These are phyloP conservation scores for Gastrophryne carolinensis DNA, from an alignment of 2,797 vertebrate genomes.

Conservation along the genomic window DNA sequence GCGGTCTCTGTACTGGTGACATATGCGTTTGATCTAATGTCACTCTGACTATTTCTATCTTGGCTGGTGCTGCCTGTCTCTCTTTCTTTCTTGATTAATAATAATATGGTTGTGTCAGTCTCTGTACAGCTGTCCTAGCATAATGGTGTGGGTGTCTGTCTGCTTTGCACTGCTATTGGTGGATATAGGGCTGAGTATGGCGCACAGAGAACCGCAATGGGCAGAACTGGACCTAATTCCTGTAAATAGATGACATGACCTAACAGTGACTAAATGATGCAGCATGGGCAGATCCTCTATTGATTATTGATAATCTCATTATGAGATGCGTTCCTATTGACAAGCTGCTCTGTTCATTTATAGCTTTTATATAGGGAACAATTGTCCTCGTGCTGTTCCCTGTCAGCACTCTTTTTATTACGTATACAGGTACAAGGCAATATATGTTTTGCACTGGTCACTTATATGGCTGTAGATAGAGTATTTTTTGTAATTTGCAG, in stretches of 20 bases:
- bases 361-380: conserved; percentile 23
- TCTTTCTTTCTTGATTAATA: too few relatives aligned
- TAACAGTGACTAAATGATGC: not conserved
- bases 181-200: not conserved
- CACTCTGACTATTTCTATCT: too few relatives aligned
- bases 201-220: not conserved
- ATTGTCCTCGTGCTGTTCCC: conserved; percentile 22
- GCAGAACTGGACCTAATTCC: not conserved
- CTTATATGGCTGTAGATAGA: too few relatives aligned
- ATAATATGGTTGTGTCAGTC: not conserved
- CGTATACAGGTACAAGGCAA: conserved; percentile 10
- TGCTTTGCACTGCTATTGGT: not conserved
- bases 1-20: too few relatives aligned
- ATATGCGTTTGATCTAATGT: too few relatives aligned
- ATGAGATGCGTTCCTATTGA: conserved; percentile 12
- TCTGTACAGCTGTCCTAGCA: not conserved
- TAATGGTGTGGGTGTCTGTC: not conserved
- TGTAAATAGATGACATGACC: not conserved
- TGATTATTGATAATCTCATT: conserved; percentile 1
- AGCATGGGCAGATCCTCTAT: not conserved
- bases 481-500: too few relatives aligned
- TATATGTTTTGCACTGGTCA: too few relatives aligned
- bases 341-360: conserved; percentile 7
- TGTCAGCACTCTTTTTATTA: conserved; percentile 1
- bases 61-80: too few relatives aligned